Evolutionary conservation across 2,797 vertebrate genomes (phyloP), one percentile per base, ranked within the genome.

Genomic region (Hypotaenidia okinawae): DNA sequence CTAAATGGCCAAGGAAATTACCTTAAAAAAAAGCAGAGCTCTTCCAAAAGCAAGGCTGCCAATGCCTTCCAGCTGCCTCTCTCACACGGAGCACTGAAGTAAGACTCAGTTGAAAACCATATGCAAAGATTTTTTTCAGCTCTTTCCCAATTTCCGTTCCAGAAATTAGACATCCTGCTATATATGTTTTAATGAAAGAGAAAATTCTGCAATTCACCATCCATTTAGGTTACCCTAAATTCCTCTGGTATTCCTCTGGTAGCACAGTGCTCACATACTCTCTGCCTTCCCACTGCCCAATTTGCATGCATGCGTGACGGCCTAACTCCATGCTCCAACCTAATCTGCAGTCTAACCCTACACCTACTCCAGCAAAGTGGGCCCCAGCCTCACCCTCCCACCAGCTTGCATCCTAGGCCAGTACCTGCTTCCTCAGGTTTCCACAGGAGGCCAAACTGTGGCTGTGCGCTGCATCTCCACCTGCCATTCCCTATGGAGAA

Each of bases 251-350:
- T 41, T 67, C 4, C 16, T 25, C 68, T 76, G 30, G 61, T 7
- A 91, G n/a, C 39, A 35, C 9, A 37, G 27, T 18, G 43, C 33
- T 91, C 32, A 6, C 1, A 1, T 5, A 5, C 0, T 1, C 10
- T 70, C 30, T 59, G 7, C 64, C 30, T 77, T 85, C 13, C 22
- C 58, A 35, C n/a, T 45, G 28, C 13, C 7, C 25, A 19, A 13
- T 73, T 58, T 55, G 16, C 43, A 45, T 0, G 8, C 32, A 23
- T 11, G 22, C 49, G 43, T 77, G 74, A 37, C 13, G 47, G 43
- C 10, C 1, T 8, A 61, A 37, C 37, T 64, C 23, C 45, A 28
- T 4, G 27, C 21, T 75, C 33, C 35, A 62, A 6, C 16, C 19
- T 59, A 35, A 69, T 52, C 0, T 45, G 25, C 35, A 83, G 47